Evolutionary conservation across 2,888 invertebrate species (phyloP).

Genomic region (Margaritifera margaritifera): DNA sequence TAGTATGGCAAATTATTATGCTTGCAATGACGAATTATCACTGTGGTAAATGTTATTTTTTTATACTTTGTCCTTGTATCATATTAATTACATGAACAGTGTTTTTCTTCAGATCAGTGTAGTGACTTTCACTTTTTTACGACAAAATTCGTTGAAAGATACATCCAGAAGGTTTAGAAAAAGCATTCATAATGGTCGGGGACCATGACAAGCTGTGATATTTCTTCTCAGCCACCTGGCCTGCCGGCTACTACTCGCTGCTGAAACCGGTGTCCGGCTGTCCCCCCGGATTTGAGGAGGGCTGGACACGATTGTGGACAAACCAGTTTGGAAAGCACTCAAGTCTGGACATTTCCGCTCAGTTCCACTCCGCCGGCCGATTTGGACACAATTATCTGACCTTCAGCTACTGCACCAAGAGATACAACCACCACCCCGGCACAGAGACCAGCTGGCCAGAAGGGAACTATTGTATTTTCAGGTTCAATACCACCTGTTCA

Average conservation of each 20-base stretch:
- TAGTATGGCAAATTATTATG: too few species aligned
- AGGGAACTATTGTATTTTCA: slow-evolving; percentile 30
- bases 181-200: too few species aligned
- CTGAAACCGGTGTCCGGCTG: slow-evolving; percentile 32
- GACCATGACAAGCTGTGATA: too few species aligned
- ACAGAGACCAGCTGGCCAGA: slow-evolving; percentile 13
- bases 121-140: too few species aligned
- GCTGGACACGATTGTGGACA: slow-evolving; percentile 4
- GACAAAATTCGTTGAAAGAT: too few species aligned
- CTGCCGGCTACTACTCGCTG: slow-evolving; percentile 22
- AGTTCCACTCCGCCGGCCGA: slow-evolving; percentile 1
- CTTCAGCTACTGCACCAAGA: slow-evolving; percentile 27
- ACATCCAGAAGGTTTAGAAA: too few species aligned
- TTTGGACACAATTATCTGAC: slow-evolving; percentile 2
- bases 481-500: slow-evolving; percentile 11
- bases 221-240: slow-evolving; percentile 22
- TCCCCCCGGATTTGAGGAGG: slow-evolving; percentile 30
- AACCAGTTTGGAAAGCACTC: not conserved
- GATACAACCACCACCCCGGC: slow-evolving; percentile 2
- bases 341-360: not conserved
- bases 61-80: too few species aligned
- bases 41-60: too few species aligned
- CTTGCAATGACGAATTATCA: too few species aligned
- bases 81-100: too few species aligned
- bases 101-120: too few species aligned